Evolutionary conservation across 2,797 vertebrate species (phyloP), one percentile per base, ranked within the genome.

Genomic region (Eulemur rubriventer): DNA sequence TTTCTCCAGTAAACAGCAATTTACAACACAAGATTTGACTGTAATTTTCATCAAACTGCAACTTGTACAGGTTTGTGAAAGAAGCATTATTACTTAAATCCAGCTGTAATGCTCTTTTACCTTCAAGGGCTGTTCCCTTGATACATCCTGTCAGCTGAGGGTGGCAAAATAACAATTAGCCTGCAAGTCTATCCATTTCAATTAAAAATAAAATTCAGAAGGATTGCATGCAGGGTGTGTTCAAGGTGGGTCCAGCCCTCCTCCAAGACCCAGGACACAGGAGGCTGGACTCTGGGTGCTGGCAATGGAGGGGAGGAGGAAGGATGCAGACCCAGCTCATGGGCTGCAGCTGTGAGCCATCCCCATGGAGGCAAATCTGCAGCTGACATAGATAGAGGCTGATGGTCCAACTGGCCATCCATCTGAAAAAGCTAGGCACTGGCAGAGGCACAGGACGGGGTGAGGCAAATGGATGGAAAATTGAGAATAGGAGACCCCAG

Each of bases 1-100:
- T 87, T 94, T 76, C 91, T 95, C 78, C 94, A 91, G 93, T 79
- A 94, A 95, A 57, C 93, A 96, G 81, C 35, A 89, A 79, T 83
- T 93, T 86, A 98, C 30, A 73, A 38, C 67, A 89, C 52, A 57
- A 89, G 50, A 46, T 93, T 24, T 94, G 86, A 89, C 65, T 80
- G 86, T 67, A 52, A 70, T 91, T 95, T 95, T 95, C 95, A 76
- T 96, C 96, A 92, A 50, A 61, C 83, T 76, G 95, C 93, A 97
- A 95, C 87, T 85, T 35, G 33, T 43, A 95, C 55, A 57, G 90
- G 73, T 96, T 97, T 96, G 88, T 91, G 97, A 97, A 96, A 97
- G 95, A 84, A 1, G 33, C 35, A 26, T 89, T 80, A 33, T 89
- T 80, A 52, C 90, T 96, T 88, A 90, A 72, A 92, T 33, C 79